These are phyloP conservation scores for Siniperca undulata DNA, from an alignment of 2,797 vertebrate genomes.

Conservation along the genomic window DNA sequence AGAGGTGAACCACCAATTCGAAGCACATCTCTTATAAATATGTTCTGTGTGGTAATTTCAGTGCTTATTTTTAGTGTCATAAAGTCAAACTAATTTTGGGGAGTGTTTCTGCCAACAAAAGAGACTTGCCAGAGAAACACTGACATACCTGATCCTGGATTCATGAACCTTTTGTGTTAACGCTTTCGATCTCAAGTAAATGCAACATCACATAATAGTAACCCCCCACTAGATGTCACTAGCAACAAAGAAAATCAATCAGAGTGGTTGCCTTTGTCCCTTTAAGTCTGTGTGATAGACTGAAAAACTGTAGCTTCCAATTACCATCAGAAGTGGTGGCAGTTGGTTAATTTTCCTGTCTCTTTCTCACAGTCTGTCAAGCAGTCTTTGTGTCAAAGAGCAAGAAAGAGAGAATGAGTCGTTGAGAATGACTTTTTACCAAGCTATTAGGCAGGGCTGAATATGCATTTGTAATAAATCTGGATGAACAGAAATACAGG, in stretches of 20 bases:
- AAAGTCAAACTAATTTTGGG: not conserved
- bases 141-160: not conserved
- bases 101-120: not conserved
- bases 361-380: conserved; percentile 18
- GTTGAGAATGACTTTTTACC: conserved; percentile 2
- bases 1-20: not conserved
- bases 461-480: conserved; percentile 28
- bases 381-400: conserved; percentile 21
- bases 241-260: conserved; percentile 68
- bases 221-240: conserved; percentile 79
- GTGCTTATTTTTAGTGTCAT: not conserved
- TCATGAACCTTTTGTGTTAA: conserved; percentile 13
- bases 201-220: conserved; percentile 11
- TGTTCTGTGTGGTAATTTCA: not conserved
- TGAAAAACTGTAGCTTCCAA: conserved; percentile 33
- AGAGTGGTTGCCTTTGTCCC: conserved; percentile 57
- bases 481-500: conserved; percentile 29
- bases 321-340: conserved; percentile 39
- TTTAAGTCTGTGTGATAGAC: conserved; percentile 32
- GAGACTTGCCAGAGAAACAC: not conserved
- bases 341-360: conserved; percentile 41
- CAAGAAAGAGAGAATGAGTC: not conserved
- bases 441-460: conserved; percentile 16
- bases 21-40: not conserved
- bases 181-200: not conserved